Conservation (phyloP, 1,140 invertebrate species). For the Macrotrachela quadricornifera region DNA sequence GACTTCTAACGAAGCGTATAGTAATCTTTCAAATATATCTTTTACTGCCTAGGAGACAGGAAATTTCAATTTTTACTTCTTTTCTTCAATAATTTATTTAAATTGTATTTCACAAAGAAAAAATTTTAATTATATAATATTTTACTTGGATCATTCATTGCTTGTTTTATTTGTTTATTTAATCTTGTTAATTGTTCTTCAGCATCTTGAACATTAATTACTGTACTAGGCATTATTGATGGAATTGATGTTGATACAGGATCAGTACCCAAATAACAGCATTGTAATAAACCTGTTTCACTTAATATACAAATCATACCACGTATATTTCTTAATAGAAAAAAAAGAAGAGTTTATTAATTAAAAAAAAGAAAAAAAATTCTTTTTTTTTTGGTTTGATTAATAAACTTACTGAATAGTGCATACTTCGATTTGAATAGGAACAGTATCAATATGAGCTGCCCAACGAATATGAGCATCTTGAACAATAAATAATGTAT, state of each 20-base stretch:
- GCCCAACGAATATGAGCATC: constrained; percentile 58
- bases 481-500: constrained; percentile 48
- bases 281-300: constrained; percentile 46
- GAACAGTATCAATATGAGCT: constrained; percentile 49
- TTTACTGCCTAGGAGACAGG: too few relatives aligned
- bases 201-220: neutral
- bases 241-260: constrained; percentile 31
- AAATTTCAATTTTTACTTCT: too few relatives aligned
- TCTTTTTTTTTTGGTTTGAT: too few relatives aligned
- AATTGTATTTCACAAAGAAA: too few relatives aligned
- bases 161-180: too few relatives aligned
- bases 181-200: too few relatives aligned
- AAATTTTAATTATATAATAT: too few relatives aligned
- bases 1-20: too few relatives aligned
- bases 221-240: neutral
- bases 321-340: constrained; percentile 33
- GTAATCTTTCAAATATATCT: too few relatives aligned
- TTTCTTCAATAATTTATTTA: too few relatives aligned
- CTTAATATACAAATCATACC: constrained; percentile 50
- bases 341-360: constrained; percentile 3
- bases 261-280: constrained; percentile 61
- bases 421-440: constrained; percentile 39
- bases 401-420: constrained; percentile 36
- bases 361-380: too few relatives aligned
- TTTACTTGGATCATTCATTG: too few relatives aligned